Evolutionary conservation across 2,797 vertebrate genomes (phyloP), one percentile per base, ranked within the genome.

Genomic region (Serranus cabrilla): DNA sequence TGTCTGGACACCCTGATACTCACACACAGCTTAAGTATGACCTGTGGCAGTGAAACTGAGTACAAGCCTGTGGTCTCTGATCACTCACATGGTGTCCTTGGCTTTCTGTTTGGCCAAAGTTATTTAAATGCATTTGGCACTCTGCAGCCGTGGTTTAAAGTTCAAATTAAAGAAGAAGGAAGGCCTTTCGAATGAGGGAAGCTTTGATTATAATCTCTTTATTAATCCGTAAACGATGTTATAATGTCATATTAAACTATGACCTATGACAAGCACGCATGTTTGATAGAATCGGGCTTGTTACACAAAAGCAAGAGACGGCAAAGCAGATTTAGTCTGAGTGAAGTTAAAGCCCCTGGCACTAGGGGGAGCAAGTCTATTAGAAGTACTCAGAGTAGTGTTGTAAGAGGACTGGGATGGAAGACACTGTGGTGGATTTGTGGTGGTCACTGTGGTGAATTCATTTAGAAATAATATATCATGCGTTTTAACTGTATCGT

Each of bases 291-390:
- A 25, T 54, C 13, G 50, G 11, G 10, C 16, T 57, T 59, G 23
- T 42, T 16, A 25, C 13, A 57, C 39, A 49, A 27, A 57, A 77
- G 66, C 25, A 12, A 56, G 11, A 14, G 50, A 21, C 52, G 34
- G 17, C 11, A 31, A 20, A 54, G 7, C 12, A 61, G 7, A 11
- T 52, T 63, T 13, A 1, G 16, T 63, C 13, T 59, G 31, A 4
- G 0, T 90, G 86, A 71, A 86, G 37, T 90, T 82, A 67, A 71
- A 74, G 63, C 76, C 85, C 74, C 76, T 43, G 85, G 66, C 95
- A 95, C 95, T 91, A 94, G 95, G 93, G 94, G 95, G 95, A 90
- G 95, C 93, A 94, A 95, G 93, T 93, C 86, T 82, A 90, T 88
- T 83, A 94, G 70, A 91, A 93, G 88, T 89, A 50, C 58, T 65